Evolutionary conservation across 2,797 vertebrate species (phyloP).

Genomic region (Cyclura pinguis): DNA sequence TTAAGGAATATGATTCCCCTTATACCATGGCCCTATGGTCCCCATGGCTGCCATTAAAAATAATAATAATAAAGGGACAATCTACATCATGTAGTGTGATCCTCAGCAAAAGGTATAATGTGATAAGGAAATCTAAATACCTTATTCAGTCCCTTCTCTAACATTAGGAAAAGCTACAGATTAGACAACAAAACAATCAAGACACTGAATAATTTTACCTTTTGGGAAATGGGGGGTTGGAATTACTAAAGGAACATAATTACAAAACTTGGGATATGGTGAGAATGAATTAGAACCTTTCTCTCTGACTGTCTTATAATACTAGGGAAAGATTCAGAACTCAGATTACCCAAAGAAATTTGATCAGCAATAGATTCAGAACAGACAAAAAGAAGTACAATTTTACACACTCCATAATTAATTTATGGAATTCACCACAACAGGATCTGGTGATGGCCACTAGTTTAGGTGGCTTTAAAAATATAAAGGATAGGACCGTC

Average conservation of each 20-base stretch:
- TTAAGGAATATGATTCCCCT: neutral
- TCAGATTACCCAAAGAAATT: neutral
- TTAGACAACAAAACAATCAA: neutral
- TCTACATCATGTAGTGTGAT: neutral
- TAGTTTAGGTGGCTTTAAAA: neutral
- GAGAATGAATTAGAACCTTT: neutral
- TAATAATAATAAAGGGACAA: neutral
- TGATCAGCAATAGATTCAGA: neutral
- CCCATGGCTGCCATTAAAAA: neutral
- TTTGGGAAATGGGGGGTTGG: neutral
- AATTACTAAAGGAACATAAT: neutral
- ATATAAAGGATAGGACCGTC: neutral
- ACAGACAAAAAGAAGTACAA: neutral
- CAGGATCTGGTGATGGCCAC: neutral
- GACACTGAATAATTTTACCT: neutral
- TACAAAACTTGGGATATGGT: too few species aligned
- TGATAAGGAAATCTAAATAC: neutral
- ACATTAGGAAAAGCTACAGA: neutral
- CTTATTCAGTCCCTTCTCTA: neutral
- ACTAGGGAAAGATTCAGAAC: neutral
- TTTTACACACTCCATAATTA: neutral
- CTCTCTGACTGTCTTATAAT: neutral
- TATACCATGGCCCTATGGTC: neutral
- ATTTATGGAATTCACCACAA: neutral
- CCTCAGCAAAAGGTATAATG: neutral